Conservation (phyloP, 2,113 vertebrate genomes). For the Microtus ochrogaster region DNA sequence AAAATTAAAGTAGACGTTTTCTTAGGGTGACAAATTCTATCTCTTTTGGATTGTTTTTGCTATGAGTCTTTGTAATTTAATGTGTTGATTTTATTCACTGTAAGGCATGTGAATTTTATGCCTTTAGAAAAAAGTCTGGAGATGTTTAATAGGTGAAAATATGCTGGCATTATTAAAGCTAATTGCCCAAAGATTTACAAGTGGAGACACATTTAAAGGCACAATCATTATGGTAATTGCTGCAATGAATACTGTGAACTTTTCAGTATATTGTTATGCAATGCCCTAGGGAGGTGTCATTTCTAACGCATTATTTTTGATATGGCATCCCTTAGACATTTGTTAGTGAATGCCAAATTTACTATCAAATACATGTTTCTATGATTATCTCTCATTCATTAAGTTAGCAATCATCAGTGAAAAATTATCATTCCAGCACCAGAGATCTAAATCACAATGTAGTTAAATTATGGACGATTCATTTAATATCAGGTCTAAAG, state of each 20-base stretch:
- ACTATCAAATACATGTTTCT: slow-evolving; percentile 65
- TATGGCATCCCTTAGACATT: slow-evolving; percentile 69
- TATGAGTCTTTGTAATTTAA: slow-evolving; percentile 10
- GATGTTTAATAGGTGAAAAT: slow-evolving; percentile 72
- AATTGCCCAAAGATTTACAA: slow-evolving; percentile 83
- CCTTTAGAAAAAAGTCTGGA: slow-evolving; percentile 66
- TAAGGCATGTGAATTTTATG: slow-evolving; percentile 68
- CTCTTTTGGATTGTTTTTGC: slow-evolving; percentile 1
- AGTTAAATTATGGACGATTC: not conserved
- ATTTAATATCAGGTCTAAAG: not conserved
- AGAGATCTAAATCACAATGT: not conserved
- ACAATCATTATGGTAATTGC: slow-evolving; percentile 81
- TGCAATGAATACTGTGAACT: slow-evolving; percentile 79
- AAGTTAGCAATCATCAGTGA: slow-evolving; percentile 43
- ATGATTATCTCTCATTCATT: slow-evolving; percentile 30
- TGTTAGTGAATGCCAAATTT: slow-evolving; percentile 49
- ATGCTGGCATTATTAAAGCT: slow-evolving; percentile 79
- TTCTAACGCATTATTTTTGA: slow-evolving; percentile 73
- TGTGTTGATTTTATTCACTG: slow-evolving; percentile 8
- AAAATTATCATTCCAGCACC: not conserved
- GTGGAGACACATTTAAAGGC: slow-evolving; percentile 75
- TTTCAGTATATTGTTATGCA: slow-evolving; percentile 70
- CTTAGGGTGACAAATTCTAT: not conserved
- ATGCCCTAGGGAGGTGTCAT: slow-evolving; percentile 73
- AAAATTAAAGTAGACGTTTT: not conserved